Evolutionary conservation across 2,888 invertebrate species (phyloP).

Genomic region (Thumatha senex): DNA sequence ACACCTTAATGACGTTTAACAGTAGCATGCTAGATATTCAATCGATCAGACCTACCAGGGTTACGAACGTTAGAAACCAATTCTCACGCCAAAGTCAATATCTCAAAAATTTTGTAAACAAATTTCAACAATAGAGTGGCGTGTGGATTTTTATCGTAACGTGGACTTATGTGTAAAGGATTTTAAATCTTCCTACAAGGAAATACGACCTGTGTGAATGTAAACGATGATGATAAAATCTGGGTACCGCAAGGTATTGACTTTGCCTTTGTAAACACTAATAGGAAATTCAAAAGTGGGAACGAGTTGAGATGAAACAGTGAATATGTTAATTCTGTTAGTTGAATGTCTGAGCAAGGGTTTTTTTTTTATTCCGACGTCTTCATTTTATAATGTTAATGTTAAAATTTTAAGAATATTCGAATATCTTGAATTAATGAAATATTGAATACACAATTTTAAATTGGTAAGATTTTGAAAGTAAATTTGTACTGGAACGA

Average conservation of each 20-base stretch:
- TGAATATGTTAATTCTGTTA: slow-evolving; percentile 77
- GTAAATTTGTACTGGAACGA: slow-evolving; percentile 4
- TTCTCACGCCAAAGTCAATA: slow-evolving; percentile 82
- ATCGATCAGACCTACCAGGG: slow-evolving; percentile 75
- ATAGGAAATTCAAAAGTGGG: slow-evolving; percentile 81
- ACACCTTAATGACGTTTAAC: slow-evolving; percentile 56
- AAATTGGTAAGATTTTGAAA: slow-evolving; percentile 6
- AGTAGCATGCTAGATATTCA: slow-evolving; percentile 70
- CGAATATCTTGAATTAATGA: slow-evolving; percentile 16
- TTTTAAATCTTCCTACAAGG: slow-evolving; percentile 28
- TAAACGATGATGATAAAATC: slow-evolving; percentile 48
- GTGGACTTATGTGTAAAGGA: slow-evolving; percentile 34
- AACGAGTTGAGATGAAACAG: slow-evolving; percentile 79
- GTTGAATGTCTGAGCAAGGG: slow-evolving; percentile 41
- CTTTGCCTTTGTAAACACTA: slow-evolving; percentile 80
- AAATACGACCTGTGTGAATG: slow-evolving; percentile 31
- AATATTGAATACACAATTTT: no score
- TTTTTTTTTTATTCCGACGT: slow-evolving; percentile 39
- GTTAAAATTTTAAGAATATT: slow-evolving; percentile 13
- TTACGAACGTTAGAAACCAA: slow-evolving; percentile 75
- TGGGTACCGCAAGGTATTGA: slow-evolving; percentile 71
- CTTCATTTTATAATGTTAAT: slow-evolving; percentile 28
- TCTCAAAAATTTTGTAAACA: slow-evolving; percentile 74
- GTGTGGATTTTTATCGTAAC: slow-evolving; percentile 63
- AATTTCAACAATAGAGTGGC: slow-evolving; percentile 68